Evolutionary conservation across 2,113 vertebrate genomes (phyloP).

Genomic region (Brachyhypopomus occidentalis): DNA sequence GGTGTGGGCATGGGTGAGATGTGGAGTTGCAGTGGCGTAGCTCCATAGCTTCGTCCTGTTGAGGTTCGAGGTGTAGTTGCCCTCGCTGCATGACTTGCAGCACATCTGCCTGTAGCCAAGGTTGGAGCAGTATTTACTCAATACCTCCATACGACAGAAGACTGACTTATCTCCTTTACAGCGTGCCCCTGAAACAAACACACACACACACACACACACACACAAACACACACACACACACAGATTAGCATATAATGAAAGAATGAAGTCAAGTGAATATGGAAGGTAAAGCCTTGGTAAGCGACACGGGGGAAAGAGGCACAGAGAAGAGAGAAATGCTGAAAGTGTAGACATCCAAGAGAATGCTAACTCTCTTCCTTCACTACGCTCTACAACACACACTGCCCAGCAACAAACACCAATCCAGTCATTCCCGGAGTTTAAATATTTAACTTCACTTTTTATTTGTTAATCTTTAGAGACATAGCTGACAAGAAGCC

Average conservation of each 20-base stretch:
- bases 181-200: conserved; percentile 76
- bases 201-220: background rate
- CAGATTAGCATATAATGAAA: background rate
- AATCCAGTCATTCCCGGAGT: background rate
- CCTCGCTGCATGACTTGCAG: conserved; percentile 84
- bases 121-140: conserved; percentile 87
- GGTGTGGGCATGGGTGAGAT: conserved; percentile 6
- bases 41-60: conserved; percentile 20
- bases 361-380: background rate
- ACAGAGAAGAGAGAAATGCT: background rate
- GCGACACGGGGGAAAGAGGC: background rate
- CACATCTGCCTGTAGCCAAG: conserved; percentile 87
- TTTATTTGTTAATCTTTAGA: conserved; percentile 42
- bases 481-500: conserved; percentile 35
- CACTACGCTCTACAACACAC: background rate
- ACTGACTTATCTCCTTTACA: conserved; percentile 91
- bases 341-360: background rate
- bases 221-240: background rate
- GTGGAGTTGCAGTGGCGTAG: conserved; percentile 60
- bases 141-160: conserved; percentile 89
- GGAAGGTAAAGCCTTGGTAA: too few species aligned
- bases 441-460: conserved; percentile 13
- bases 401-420: background rate
- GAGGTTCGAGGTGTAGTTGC: conserved; percentile 60
- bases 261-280: too few species aligned